phyloP scores from a whole-genome alignment of 2,888 invertebrate genomes.

The Hirtodrosophila trivittata region DNA sequence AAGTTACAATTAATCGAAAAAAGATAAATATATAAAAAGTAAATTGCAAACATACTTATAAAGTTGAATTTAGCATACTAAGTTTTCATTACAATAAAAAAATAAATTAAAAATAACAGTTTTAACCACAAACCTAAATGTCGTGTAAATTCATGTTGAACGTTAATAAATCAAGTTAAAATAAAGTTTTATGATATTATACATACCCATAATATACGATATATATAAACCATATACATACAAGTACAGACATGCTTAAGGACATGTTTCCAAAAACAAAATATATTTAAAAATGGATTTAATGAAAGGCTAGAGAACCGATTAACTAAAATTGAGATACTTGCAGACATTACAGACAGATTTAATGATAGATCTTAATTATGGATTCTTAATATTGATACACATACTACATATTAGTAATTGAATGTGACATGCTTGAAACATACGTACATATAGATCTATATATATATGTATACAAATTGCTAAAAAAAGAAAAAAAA shows the following conservation, averaged over 20 bases:
- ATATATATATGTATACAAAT: constrained; percentile 30
- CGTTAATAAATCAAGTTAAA: constrained; percentile 10
- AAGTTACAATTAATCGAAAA: constrained; percentile 38
- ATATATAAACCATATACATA: constrained; percentile 30
- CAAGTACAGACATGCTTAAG: constrained; percentile 44
- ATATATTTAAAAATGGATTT: constrained; percentile 27
- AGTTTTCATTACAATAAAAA: constrained; percentile 47
- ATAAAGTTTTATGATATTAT: constrained; percentile 9
- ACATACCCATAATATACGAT: constrained; percentile 23
- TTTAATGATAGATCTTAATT: constrained; percentile 14
- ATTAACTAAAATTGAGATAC: constrained; percentile 24
- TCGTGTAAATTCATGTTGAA: constrained; percentile 77
- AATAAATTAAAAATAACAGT: constrained; percentile 9
- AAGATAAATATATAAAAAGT: constrained; percentile 17
- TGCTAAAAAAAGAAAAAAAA: too few species aligned
- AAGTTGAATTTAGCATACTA: constrained; percentile 70
- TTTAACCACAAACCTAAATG: constrained; percentile 67
- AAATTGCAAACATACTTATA: constrained; percentile 50
- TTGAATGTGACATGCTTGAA: constrained; percentile 60
- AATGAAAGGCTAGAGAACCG: constrained; percentile 15
- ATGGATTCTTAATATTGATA: constrained; percentile 42
- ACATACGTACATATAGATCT: constrained; percentile 37
- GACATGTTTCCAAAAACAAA: constrained; percentile 30
- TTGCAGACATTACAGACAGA: constrained; percentile 20
- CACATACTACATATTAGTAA: constrained; percentile 42